A percentile compares a stretch with the other conserved stretches of the same genome.
phyloP scores from a whole-genome alignment of 2,113 vertebrate genomes.

The Panurus biarmicus region DNA sequence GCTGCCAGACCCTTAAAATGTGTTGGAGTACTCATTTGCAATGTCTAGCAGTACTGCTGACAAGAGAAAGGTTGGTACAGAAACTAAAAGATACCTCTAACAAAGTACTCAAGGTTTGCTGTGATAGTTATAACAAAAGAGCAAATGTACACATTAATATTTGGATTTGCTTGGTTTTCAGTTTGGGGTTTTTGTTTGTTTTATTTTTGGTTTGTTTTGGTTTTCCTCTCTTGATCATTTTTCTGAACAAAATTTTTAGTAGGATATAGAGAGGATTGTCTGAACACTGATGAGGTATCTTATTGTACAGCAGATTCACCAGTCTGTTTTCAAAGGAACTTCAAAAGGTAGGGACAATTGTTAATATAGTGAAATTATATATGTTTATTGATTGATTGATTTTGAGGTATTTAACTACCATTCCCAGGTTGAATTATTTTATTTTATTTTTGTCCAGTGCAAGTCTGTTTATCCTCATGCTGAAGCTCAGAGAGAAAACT shows the following conservation, averaged over 20 bases:
- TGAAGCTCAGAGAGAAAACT: neutral
- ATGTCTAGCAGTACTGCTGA: neutral
- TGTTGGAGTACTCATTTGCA: neutral
- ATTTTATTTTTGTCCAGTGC: neutral
- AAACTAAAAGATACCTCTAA: neutral
- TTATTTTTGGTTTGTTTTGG: neutral
- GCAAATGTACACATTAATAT: neutral
- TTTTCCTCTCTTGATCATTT: neutral
- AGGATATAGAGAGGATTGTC: neutral
- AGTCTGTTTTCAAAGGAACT: neutral
- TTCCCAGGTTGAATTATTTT: neutral
- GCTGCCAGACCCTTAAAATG: neutral
- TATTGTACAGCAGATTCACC: neutral
- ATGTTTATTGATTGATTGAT: neutral
- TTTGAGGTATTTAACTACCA: neutral
- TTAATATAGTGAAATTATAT: neutral
- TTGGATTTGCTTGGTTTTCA: neutral
- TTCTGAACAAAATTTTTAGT: neutral
- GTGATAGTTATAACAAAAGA: neutral
- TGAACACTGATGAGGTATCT: neutral
- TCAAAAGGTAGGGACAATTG: accelerated
- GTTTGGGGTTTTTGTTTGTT: neutral
- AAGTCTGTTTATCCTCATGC: neutral
- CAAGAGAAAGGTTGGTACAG: neutral
- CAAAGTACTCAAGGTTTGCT: neutral